These are phyloP conservation scores for Patiria miniata DNA, from an alignment of 35 echinoderm and acorn worm genomes.

Conservation along the genomic window DNA sequence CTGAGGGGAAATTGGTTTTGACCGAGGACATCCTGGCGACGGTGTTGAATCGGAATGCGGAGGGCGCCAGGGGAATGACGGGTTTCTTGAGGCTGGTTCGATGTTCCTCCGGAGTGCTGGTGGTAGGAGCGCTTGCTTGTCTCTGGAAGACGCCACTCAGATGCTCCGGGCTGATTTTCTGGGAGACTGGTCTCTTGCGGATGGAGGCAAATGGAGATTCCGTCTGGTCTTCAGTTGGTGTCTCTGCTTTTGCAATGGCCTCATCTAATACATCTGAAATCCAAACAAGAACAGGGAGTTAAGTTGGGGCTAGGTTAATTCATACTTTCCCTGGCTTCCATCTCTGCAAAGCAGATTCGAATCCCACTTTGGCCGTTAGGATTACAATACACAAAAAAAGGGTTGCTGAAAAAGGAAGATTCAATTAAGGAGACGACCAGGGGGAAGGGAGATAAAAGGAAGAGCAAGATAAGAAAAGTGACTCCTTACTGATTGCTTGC, in stretches of 20 bases:
- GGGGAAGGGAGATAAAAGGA: too few relatives aligned
- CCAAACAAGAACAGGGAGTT: neutral
- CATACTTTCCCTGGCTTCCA: too few relatives aligned
- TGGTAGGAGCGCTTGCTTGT: constrained; percentile 24
- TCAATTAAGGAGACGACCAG: too few relatives aligned
- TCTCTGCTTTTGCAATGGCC: constrained; percentile 33
- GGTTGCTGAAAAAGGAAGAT: too few relatives aligned
- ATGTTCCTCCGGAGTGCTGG: neutral
- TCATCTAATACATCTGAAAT: constrained; percentile 45
- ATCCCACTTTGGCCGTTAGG: too few relatives aligned
- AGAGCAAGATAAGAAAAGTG: constrained; percentile 11
- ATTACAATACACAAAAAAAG: too few relatives aligned
- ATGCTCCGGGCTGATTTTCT: constrained; percentile 49
- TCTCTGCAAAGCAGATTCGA: too few relatives aligned
- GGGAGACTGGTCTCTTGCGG: constrained; percentile 48
- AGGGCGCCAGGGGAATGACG: constrained; percentile 19
- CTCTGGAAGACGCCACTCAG: constrained; percentile 50
- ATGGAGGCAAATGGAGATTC: constrained; percentile 46
- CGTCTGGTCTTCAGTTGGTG: constrained; percentile 18
- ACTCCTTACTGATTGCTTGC: neutral
- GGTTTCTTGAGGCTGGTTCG: constrained; percentile 37
- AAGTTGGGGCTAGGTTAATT: too few relatives aligned
- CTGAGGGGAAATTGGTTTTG: neutral
- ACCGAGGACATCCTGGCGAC: constrained; percentile 62
- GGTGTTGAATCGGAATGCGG: constrained; percentile 51